Evolutionary conservation across 1,140 invertebrate species (phyloP), one percentile per base, ranked within the genome.

Genomic region (Cecropterus lyciades): DNA sequence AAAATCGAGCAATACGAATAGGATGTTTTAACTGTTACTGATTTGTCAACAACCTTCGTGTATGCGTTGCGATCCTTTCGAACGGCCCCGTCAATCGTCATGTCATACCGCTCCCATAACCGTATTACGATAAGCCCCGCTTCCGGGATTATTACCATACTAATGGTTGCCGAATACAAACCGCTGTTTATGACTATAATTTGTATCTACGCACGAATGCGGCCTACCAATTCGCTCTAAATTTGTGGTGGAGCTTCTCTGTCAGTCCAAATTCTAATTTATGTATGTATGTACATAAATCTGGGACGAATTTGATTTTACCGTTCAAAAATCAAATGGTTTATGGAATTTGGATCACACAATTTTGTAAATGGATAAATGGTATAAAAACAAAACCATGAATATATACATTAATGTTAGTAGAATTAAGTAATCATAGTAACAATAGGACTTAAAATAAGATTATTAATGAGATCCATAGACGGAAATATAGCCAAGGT

Each of bases 141-240:
- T 56, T 56, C 53, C 53, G 53, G 53, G 55, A 45, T 57, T 57
- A 57, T 57, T 57, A 57, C 55, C 13, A 57, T 57, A 43, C 55
- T 57, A 57, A 45, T 57, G 55, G 55, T 20, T 17, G 20, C 42
- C 20, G 20, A 57, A 45, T 40, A 57, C 20, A 57, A 57, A 57
- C 53, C 53, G 17, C 56, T 46, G 42, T 48, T 59, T 59, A 59
- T 59, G 43, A 48, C 55, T 57, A 59, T 59, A 46, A 59, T 59
- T 59, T 59, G 56, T 59, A 59, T 59, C 56, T 46, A 59, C 56
- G 43, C 56, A 59, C 24, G 56, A 59, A 59, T 59, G 24, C 45
- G 20, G 43, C 42, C 42, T 17, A 33, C 42, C 43, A 24, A 59
- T 59, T 30, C 7, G 55, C 56, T 60, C 56, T 60, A 48, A 48